Evolutionary conservation across 1,140 invertebrate genomes (phyloP).

Genomic region (Triops longicaudatus): DNA sequence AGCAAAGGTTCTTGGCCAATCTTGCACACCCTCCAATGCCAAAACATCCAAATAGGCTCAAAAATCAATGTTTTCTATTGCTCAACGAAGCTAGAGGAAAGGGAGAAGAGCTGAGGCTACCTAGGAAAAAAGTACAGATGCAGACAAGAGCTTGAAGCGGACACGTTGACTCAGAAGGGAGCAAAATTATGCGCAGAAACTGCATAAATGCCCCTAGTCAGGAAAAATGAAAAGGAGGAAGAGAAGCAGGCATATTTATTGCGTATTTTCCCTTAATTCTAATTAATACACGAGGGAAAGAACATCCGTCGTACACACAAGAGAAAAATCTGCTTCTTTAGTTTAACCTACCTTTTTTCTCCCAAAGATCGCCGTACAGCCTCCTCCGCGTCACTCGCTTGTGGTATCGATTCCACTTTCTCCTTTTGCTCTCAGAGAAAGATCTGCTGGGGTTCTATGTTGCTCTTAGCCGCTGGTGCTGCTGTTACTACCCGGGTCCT

Average conservation of each 20-base stretch:
- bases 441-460: background rate
- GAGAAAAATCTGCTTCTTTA: background rate
- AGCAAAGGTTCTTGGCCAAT: background rate
- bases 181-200: background rate
- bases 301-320: background rate
- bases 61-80: constrained; percentile 16
- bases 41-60: constrained; percentile 7
- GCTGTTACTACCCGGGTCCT: background rate
- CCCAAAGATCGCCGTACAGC: background rate
- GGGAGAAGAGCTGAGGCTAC: background rate
- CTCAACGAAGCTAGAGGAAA: background rate
- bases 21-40: constrained; percentile 6
- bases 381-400: constrained; percentile 1
- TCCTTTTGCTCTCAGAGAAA: background rate
- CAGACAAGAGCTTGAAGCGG: background rate
- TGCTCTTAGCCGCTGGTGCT: background rate
- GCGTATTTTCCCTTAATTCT: no score
- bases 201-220: background rate
- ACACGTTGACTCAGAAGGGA: background rate
- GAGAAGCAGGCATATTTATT: background rate
- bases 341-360: background rate
- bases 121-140: background rate
- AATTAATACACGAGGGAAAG: background rate
- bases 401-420: constrained; percentile 1
- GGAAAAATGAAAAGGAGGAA: background rate